phyloP scores from a whole-genome alignment of 2,797 vertebrate species.

The Gallinago stenura region DNA sequence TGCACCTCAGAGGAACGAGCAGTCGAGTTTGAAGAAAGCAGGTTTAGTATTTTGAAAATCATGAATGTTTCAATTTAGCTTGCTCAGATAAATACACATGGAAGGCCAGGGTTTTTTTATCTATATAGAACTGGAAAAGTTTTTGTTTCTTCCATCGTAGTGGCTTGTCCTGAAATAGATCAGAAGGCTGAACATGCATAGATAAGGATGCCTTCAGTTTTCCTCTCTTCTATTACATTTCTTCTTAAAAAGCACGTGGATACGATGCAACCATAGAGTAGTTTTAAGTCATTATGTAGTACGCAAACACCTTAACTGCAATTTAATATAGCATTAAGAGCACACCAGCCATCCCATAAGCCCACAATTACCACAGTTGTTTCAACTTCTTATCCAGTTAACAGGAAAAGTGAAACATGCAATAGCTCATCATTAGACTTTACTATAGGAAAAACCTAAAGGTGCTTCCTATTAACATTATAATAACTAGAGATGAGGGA shows the following conservation, averaged over 20 bases:
- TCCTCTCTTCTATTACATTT: background rate
- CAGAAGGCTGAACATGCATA: background rate
- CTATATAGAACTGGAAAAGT: background rate
- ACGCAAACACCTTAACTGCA: slow-evolving; percentile 23
- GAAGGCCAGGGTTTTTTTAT: background rate
- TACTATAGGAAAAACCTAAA: slow-evolving; percentile 51
- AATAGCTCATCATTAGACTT: slow-evolving; percentile 50
- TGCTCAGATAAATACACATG: background rate
- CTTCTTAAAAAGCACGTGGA: background rate
- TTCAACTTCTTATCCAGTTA: slow-evolving; percentile 44
- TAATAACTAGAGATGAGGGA: slow-evolving; percentile 61
- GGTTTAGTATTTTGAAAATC: background rate
- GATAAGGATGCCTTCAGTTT: background rate
- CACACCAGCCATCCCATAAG: background rate
- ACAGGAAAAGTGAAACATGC: slow-evolving; percentile 29
- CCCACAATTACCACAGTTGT: slow-evolving; percentile 4
- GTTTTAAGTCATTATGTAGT: background rate
- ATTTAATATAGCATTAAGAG: background rate
- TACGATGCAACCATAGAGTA: background rate
- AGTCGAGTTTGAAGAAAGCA: background rate
- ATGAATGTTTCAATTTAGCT: background rate
- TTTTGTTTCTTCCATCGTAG: background rate
- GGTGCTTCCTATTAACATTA: slow-evolving; percentile 61
- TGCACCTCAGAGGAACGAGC: background rate
- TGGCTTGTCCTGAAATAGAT: background rate